Conservation (phyloP, 2,797 vertebrate species). For the Syngnathus acus region DNA sequence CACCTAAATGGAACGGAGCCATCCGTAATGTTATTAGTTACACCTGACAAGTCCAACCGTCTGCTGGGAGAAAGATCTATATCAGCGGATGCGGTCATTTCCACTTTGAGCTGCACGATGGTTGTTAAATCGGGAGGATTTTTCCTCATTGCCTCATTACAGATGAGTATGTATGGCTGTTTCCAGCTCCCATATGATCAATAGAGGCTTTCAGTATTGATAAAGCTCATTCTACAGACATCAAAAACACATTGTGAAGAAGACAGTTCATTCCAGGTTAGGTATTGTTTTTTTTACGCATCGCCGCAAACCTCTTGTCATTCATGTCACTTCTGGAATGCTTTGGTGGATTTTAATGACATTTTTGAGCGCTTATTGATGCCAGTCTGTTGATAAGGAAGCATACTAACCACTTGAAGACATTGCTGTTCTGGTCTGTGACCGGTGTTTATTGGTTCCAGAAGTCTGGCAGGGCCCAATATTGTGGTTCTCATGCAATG, state of each 20-base stretch:
- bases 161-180: conserved; percentile 5
- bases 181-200: conserved; percentile 14
- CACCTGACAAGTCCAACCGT: conserved; percentile 45
- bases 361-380: conserved; percentile 3
- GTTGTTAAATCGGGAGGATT: conserved; percentile 16
- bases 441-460: conserved; percentile 34
- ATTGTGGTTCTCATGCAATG: conserved; percentile 63
- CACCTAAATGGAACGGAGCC: conserved; percentile 41
- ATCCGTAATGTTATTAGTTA: conserved; percentile 47
- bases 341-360: background rate
- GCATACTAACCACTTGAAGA: conserved; percentile 12
- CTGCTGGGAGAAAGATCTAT: conserved; percentile 42
- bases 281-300: background rate
- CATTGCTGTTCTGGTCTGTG: conserved; percentile 11
- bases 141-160: conserved; percentile 24
- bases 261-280: background rate
- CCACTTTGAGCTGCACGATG: conserved; percentile 17
- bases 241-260: background rate
- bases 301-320: background rate
- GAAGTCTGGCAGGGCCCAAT: conserved; percentile 9
- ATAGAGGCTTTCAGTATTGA: background rate
- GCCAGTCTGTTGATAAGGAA: background rate
- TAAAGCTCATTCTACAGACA: background rate
- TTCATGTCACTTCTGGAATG: conserved; percentile 1
- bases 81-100: conserved; percentile 33